These are phyloP conservation scores for Triplophysa rosa DNA, from an alignment of 2,113 vertebrate genomes.

Conservation along the genomic window DNA sequence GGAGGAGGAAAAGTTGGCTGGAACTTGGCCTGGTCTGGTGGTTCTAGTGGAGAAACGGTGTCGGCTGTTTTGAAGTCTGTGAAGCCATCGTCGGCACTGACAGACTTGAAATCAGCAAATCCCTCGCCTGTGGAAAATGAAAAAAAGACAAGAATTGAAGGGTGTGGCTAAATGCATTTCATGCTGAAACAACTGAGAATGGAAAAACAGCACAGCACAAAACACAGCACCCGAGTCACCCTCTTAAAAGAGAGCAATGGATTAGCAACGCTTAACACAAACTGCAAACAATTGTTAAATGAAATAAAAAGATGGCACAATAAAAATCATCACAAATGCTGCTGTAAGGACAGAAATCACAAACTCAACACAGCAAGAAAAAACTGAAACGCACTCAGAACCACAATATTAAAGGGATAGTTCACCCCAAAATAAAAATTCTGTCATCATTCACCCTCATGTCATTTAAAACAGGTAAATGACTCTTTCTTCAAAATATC, in stretches of 20 bases:
- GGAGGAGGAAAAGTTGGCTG: slow-evolving; percentile 81
- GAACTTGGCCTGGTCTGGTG: slow-evolving; percentile 84
- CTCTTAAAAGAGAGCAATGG: slow-evolving; percentile 52
- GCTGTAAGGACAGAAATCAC: slow-evolving; percentile 37
- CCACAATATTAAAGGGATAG: too few species aligned
- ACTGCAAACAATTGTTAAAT: slow-evolving; percentile 28
- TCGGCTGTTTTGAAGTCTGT: slow-evolving; percentile 98
- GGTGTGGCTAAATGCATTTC: slow-evolving; percentile 31
- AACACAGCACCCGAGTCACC: not conserved
- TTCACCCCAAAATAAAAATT: too few species aligned
- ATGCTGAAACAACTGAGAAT: not conserved
- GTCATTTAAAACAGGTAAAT: too few species aligned
- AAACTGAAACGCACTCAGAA: not conserved
- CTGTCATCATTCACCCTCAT: too few species aligned
- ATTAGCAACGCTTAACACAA: slow-evolving; percentile 42
- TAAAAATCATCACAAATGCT: not conserved
- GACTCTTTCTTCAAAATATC: too few species aligned
- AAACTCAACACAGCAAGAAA: slow-evolving; percentile 46
- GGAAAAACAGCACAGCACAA: slow-evolving; percentile 10
- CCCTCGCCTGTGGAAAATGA: slow-evolving; percentile 80
- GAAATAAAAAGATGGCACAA: slow-evolving; percentile 17
- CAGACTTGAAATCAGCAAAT: slow-evolving; percentile 91
- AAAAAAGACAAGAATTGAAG: slow-evolving; percentile 49
- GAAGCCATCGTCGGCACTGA: slow-evolving; percentile 88
- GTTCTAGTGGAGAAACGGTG: slow-evolving; percentile 91